A percentile compares a stretch with the other conserved stretches of the same genome.
phyloP scores from a whole-genome alignment of 2,113 vertebrate genomes.

The Opisthocomus hoazin region DNA sequence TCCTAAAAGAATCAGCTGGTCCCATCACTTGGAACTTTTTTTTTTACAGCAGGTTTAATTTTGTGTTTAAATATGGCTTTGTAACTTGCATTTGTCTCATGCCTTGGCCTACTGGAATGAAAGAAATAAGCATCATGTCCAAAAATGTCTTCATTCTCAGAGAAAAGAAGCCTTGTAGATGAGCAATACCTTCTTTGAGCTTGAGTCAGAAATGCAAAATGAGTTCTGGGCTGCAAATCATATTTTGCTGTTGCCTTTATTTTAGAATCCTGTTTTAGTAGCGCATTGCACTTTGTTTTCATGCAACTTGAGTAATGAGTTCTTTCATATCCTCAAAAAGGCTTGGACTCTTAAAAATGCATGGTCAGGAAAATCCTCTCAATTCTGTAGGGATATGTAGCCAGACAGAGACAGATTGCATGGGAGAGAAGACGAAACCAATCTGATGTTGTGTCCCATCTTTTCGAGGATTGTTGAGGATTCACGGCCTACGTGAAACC shows the following conservation, averaged over 20 bases:
- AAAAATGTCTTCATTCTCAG: not conserved
- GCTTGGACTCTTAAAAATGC: not conserved
- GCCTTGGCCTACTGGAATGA: not conserved
- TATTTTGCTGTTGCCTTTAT: not conserved
- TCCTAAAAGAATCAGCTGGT: not conserved
- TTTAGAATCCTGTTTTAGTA: not conserved
- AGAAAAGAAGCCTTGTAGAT: not conserved
- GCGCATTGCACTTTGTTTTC: not conserved
- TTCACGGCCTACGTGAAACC: not conserved
- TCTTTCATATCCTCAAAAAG: not conserved
- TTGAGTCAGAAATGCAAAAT: not conserved
- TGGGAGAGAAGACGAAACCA: not conserved
- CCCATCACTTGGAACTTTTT: not conserved
- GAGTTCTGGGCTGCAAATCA: not conserved
- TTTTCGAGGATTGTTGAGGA: not conserved
- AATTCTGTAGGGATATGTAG: accelerated
- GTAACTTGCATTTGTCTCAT: not conserved
- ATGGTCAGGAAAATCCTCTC: not conserved
- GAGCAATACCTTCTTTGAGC: not conserved
- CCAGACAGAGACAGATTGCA: not conserved
- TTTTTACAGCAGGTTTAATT: not conserved
- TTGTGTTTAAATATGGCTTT: not conserved
- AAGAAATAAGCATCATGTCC: conserved; percentile 6
- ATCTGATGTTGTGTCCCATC: not conserved
- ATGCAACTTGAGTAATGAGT: not conserved